Conservation (phyloP, 2,888 invertebrate genomes). For the Nomada flava region DNA sequence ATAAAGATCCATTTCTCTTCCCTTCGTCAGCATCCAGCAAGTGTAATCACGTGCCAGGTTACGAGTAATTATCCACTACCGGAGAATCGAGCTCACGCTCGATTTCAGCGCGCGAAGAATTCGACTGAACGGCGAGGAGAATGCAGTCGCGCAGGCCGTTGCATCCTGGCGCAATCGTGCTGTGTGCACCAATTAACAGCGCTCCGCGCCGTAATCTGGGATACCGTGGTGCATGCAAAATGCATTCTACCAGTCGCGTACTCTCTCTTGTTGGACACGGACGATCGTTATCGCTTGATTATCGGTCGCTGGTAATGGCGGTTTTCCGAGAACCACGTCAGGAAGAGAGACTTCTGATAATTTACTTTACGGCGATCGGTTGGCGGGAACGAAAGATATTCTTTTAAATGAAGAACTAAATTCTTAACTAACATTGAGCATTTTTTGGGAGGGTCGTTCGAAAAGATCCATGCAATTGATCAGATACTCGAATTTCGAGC, state of each 20-base stretch:
- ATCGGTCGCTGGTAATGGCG: slow-evolving; percentile 49
- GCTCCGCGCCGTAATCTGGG: slow-evolving; percentile 71
- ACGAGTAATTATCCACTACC: slow-evolving; percentile 38
- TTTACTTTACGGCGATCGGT: slow-evolving; percentile 16
- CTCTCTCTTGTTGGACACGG: slow-evolving; percentile 25
- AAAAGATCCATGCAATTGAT: too few species aligned
- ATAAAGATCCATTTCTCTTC: neutral
- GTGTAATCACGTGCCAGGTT: slow-evolving; percentile 7
- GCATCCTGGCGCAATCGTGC: slow-evolving; percentile 51
- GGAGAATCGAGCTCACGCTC: slow-evolving; percentile 16
- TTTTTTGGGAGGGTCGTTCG: too few species aligned
- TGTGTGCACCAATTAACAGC: slow-evolving; percentile 73
- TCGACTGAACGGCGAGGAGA: slow-evolving; percentile 32
- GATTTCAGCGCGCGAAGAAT: slow-evolving; percentile 48
- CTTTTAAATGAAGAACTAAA: slow-evolving; percentile 20
- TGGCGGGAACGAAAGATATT: neutral
- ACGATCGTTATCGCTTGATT: slow-evolving; percentile 62
- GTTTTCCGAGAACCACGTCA: slow-evolving; percentile 43
- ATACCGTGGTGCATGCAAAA: slow-evolving; percentile 73
- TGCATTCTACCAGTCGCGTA: slow-evolving; percentile 47
- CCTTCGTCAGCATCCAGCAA: neutral
- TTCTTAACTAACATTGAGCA: neutral
- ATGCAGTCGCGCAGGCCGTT: slow-evolving; percentile 49
- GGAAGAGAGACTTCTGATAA: slow-evolving; percentile 39
- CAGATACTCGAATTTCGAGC: too few species aligned